phyloP scores from a whole-genome alignment of 2,113 vertebrate species.

The Silurus asotus region DNA sequence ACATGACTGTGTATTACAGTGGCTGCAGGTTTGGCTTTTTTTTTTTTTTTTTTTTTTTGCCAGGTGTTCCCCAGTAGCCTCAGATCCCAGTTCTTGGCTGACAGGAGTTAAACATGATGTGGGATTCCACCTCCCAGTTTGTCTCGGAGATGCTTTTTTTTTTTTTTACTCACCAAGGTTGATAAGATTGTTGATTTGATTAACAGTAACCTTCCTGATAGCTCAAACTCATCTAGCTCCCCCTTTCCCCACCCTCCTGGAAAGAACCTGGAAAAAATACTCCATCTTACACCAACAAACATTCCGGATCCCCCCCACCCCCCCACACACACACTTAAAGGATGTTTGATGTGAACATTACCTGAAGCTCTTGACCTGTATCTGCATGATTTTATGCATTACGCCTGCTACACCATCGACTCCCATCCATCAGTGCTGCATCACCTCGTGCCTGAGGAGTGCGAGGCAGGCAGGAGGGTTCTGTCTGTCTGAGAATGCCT shows the following conservation, averaged over 20 bases:
- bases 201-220: not conserved
- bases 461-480: not conserved
- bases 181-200: not conserved
- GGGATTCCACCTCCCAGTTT: not conserved
- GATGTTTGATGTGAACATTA: not conserved
- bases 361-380: not conserved
- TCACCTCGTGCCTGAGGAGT: not conserved
- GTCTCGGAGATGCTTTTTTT: not conserved
- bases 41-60: too few species aligned
- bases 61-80: not conserved
- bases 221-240: not conserved
- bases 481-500: constrained; percentile 13
- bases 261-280: not conserved
- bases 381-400: not conserved
- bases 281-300: not conserved
- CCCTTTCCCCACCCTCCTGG: too few species aligned
- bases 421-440: constrained; percentile 9
- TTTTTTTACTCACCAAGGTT: not conserved
- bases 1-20: not conserved
- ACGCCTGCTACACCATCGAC: not conserved
- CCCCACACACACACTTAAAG: too few species aligned
- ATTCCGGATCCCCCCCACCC: not conserved
- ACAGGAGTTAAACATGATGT: not conserved
- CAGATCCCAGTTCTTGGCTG: not conserved
- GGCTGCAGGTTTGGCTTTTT: not conserved